Evolutionary conservation across 35 echinoderm and acorn worm species (phyloP), one percentile per base, ranked within the genome.

Genomic region (Chiridota heheva): DNA sequence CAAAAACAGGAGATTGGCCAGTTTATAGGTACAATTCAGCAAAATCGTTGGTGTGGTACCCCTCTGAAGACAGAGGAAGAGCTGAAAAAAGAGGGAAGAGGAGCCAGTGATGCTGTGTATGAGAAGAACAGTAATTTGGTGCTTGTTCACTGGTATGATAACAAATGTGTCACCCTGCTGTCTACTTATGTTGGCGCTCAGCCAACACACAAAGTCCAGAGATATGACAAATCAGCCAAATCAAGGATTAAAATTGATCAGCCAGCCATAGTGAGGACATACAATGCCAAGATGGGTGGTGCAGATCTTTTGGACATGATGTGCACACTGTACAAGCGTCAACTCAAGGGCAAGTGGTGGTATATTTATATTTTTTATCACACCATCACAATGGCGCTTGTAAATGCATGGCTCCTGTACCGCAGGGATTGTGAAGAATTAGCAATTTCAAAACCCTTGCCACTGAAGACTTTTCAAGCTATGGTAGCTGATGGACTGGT

Each of bases 401-500:
- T 53, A 53, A 53, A 53, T 53, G 48, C 48, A 53, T 53, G 48
- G 48, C 22, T 53, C 48, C 48, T 13, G 22, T 53, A 53, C 48
- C 48, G 48, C 48, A 70, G 48, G 48, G 48, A 53, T 22, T 13
- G 10, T 10, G 48, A 53, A 53, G 48, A 53, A 22, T 22, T 53
- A 13, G 48, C 10, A 10, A 53, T 53, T 13, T 53, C 48, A 22
- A 10, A 10, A 10, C 10, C 48, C 10, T 22, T 53, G 48, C 48
- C 48, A 53, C 48, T 53, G 22, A 53, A 22, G 48, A 53, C 10
- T 10, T 53, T 53, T 22, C 48, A 53, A 41, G 67, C 67, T 41
- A 70, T 70, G 40, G 67, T 70, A 42, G 67, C 31, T 16, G 67
- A 70, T 36, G 67, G 36, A 70, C 67, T 40, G 15, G 67, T 70